These are phyloP conservation scores for Drosophila parabipectinata DNA, from an alignment of 1,140 invertebrate species.

Conservation along the genomic window DNA sequence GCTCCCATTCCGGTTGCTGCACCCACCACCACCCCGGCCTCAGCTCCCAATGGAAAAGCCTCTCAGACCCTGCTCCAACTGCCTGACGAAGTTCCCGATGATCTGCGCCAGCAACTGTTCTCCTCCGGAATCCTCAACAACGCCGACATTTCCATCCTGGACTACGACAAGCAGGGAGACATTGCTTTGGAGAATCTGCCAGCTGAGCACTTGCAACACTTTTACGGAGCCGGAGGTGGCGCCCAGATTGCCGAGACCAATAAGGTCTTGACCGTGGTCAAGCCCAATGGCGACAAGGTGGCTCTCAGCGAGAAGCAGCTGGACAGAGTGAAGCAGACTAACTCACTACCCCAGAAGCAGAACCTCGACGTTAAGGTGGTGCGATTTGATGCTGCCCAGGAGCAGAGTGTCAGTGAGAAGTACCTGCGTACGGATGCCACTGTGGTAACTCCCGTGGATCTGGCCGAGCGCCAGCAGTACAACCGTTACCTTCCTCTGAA, in stretches of 20 bases:
- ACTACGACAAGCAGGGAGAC: constrained; percentile 95
- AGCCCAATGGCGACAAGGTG: constrained; percentile 86
- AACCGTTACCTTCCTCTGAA: constrained; percentile 93
- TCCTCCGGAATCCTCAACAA: constrained; percentile 93
- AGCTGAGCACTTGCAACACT: constrained; percentile 93
- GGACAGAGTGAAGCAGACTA: constrained; percentile 84
- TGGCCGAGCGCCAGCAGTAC: constrained; percentile 90
- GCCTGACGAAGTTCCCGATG: constrained; percentile 94
- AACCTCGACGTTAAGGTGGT: constrained; percentile 93
- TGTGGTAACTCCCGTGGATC: constrained; percentile 89
- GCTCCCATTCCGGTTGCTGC: constrained; percentile 16
- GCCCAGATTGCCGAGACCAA: constrained; percentile 89
- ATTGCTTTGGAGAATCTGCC: constrained; percentile 92
- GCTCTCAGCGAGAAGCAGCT: constrained; percentile 84
- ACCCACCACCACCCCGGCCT: constrained; percentile 5
- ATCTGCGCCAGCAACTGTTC: constrained; percentile 91
- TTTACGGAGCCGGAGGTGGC: constrained; percentile 90
- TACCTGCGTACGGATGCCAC: constrained; percentile 90
- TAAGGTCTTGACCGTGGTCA: constrained; percentile 87
- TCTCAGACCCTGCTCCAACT: constrained; percentile 86
- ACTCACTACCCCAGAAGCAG: constrained; percentile 84
- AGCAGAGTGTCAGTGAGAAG: constrained; percentile 89
- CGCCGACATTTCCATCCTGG: constrained; percentile 93
- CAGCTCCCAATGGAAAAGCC: constrained; percentile 80
- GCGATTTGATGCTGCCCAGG: constrained; percentile 90